Evolutionary conservation across 2,113 vertebrate genomes (phyloP).

Genomic region (Thomomys bottae): DNA sequence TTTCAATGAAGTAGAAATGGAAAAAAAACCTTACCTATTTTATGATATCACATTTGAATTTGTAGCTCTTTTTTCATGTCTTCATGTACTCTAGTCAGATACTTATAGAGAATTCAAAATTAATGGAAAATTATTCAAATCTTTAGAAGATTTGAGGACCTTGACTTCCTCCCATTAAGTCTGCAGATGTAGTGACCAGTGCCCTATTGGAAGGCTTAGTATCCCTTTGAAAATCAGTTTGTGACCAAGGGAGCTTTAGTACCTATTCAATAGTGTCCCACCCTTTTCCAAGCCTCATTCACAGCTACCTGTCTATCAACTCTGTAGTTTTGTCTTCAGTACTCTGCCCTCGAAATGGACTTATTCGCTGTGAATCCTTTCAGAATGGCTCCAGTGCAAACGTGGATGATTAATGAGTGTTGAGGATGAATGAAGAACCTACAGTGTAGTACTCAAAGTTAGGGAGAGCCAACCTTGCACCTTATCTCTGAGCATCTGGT

Average conservation of each 20-base stretch:
- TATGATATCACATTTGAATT: slow-evolving; percentile 7
- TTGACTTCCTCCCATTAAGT: neutral
- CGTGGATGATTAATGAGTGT: accelerated
- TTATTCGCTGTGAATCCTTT: neutral
- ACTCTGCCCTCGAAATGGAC: neutral
- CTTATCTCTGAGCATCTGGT: neutral
- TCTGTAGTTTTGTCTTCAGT: neutral
- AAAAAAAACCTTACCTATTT: neutral
- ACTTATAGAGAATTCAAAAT: neutral
- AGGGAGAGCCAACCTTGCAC: neutral
- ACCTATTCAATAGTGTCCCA: neutral
- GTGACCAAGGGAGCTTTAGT: neutral
- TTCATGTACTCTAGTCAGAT: neutral
- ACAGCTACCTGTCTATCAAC: neutral
- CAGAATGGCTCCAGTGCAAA: neutral
- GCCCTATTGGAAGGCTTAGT: neutral
- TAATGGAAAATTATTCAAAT: too few species aligned
- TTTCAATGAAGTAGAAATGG: slow-evolving; percentile 34
- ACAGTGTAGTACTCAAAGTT: neutral
- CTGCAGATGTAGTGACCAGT: neutral
- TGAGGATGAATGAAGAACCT: neutral
- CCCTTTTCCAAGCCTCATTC: neutral
- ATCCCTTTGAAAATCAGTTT: neutral
- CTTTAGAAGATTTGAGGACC: neutral
- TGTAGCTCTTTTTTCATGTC: slow-evolving; percentile 7